Conservation (phyloP, 2,113 vertebrate species). For the Protomyctophum bolini region DNA sequence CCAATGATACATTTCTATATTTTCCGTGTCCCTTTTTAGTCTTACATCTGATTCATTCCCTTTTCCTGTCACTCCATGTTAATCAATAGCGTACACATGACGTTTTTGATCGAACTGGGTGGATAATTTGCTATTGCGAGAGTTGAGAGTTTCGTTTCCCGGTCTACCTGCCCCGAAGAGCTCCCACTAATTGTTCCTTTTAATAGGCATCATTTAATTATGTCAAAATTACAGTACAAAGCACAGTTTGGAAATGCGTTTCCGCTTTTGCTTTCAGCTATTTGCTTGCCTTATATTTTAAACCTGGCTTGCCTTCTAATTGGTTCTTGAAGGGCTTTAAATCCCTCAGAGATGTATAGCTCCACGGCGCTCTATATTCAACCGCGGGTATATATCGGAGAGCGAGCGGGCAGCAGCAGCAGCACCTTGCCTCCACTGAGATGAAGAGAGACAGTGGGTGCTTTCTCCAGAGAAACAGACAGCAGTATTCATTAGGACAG, state of each 20-base stretch:
- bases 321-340: constrained; percentile 56
- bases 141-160: no score
- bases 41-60: no score
- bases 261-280: constrained; percentile 57
- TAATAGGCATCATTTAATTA: constrained; percentile 53
- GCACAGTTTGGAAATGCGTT: constrained; percentile 27
- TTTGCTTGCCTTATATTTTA: constrained; percentile 61
- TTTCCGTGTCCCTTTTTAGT: neutral
- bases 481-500: constrained; percentile 72
- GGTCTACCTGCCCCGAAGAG: constrained; percentile 7
- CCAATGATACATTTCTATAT: neutral
- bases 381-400: constrained; percentile 43
- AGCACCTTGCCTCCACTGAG: constrained; percentile 66
- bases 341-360: constrained; percentile 60
- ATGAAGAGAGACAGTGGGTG: constrained; percentile 68
- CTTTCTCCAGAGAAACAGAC: constrained; percentile 74
- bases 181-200: constrained; percentile 39
- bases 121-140: no score
- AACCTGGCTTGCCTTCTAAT: constrained; percentile 64
- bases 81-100: no score
- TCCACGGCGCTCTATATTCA: constrained; percentile 57
- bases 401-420: constrained; percentile 51
- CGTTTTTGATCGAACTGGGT: no score
- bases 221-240: constrained; percentile 15
- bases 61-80: no score